Evolutionary conservation across 2,797 vertebrate genomes (phyloP).

Genomic region (Amblyraja radiata): DNA sequence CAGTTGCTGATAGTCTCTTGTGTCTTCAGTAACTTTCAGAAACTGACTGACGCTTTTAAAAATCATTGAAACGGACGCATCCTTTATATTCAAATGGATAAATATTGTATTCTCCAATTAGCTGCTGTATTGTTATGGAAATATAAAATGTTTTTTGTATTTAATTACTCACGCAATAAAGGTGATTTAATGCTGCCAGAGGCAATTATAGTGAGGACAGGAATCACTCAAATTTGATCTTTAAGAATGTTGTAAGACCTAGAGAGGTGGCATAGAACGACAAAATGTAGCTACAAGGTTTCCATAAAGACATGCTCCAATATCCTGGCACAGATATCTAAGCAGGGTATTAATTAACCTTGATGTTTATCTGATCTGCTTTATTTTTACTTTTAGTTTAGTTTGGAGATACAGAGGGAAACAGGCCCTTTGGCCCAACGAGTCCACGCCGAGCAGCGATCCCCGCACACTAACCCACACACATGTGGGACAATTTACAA

Average conservation of each 20-base stretch:
- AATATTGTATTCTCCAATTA: neutral
- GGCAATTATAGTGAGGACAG: neutral
- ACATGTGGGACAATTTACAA: too few species aligned
- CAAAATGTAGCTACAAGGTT: neutral
- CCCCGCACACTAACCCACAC: too few species aligned
- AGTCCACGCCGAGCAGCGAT: too few species aligned
- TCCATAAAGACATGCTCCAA: neutral
- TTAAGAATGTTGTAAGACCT: neutral
- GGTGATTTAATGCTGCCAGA: neutral
- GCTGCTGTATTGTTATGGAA: neutral
- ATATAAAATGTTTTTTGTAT: neutral
- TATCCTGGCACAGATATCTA: neutral
- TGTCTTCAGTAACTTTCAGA: neutral
- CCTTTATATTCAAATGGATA: neutral
- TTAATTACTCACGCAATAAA: neutral
- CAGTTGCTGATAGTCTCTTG: too few species aligned
- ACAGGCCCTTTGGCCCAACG: too few species aligned
- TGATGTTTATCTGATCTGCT: neutral
- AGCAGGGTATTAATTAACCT: neutral
- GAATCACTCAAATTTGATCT: neutral
- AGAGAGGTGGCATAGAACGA: neutral
- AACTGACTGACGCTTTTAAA: neutral
- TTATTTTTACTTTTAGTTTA: neutral
- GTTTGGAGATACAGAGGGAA: too few species aligned
- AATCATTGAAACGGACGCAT: neutral